phyloP scores from a whole-genome alignment of 2,888 invertebrate genomes.

The Lomographa bimaculata region DNA sequence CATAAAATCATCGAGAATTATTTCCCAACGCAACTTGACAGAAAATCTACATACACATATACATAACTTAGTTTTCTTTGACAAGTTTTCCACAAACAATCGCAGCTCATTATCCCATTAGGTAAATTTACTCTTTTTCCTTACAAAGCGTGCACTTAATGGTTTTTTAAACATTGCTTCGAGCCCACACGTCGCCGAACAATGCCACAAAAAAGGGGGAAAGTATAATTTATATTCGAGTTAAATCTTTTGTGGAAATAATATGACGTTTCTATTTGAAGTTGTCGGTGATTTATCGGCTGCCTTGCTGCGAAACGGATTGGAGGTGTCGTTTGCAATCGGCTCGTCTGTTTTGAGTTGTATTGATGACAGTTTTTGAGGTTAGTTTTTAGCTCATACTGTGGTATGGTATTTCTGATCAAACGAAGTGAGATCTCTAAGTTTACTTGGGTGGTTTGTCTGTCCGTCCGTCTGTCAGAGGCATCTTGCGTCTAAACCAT shows the following conservation, averaged over 20 bases:
- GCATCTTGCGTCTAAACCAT: too few relatives aligned
- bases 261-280: constrained; percentile 85
- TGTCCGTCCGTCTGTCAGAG: too few relatives aligned
- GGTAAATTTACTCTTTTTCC: constrained; percentile 13
- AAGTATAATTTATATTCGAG: constrained; percentile 84
- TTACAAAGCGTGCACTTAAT: constrained; percentile 75
- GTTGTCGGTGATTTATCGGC: constrained; percentile 82
- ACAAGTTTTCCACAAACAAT: constrained; percentile 11
- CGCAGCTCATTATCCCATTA: constrained; percentile 21
- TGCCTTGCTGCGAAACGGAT: constrained; percentile 62
- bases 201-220: constrained; percentile 74
- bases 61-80: too few relatives aligned
- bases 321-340: constrained; percentile 59
- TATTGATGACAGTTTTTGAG: constrained; percentile 42
- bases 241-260: constrained; percentile 85
- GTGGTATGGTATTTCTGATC: too few relatives aligned
- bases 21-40: too few relatives aligned
- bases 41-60: too few relatives aligned
- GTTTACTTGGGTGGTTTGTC: too few relatives aligned
- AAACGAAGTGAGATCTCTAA: too few relatives aligned
- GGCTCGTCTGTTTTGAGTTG: constrained; percentile 45
- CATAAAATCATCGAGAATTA: too few relatives aligned
- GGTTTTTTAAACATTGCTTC: constrained; percentile 81
- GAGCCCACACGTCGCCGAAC: constrained; percentile 79
- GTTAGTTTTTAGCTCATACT: too few relatives aligned